These are phyloP conservation scores for Hirudo medicinalis DNA, from an alignment of 1,140 invertebrate genomes.

Conservation along the genomic window DNA sequence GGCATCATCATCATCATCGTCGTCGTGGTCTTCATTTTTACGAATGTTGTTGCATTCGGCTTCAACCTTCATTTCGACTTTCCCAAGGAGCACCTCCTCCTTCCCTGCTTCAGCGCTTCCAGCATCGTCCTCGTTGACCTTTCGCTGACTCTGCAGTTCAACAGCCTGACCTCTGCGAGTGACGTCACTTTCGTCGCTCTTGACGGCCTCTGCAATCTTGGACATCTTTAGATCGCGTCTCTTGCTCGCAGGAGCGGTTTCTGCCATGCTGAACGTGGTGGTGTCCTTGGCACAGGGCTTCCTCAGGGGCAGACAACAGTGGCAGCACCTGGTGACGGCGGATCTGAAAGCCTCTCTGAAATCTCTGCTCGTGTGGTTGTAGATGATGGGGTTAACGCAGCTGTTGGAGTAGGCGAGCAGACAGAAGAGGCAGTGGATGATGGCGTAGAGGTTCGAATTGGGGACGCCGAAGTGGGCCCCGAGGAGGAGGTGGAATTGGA, in stretches of 20 bases:
- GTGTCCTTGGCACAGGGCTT: neutral
- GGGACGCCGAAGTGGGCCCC: neutral
- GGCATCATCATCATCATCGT: too few species aligned
- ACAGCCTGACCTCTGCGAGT: too few species aligned
- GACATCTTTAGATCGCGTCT: too few species aligned
- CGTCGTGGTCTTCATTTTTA: too few species aligned
- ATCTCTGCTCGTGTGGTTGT: constrained; percentile 21
- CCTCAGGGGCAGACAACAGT: neutral
- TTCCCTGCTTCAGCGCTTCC: too few species aligned
- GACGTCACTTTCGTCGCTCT: too few species aligned
- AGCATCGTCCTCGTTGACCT: too few species aligned
- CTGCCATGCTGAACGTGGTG: neutral
- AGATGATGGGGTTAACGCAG: constrained; percentile 21
- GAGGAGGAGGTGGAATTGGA: constrained; percentile 14
- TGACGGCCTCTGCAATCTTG: too few species aligned
- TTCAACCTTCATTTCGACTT: too few species aligned
- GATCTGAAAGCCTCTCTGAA: constrained; percentile 17
- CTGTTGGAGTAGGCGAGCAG: constrained; percentile 17
- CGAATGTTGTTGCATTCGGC: too few species aligned
- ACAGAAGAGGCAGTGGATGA: constrained; percentile 8
- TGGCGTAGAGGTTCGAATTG: constrained; percentile 11
- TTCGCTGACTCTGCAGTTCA: too few species aligned
- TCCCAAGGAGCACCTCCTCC: too few species aligned
- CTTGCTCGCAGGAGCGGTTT: neutral
- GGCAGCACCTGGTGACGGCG: neutral